phyloP scores from a whole-genome alignment of 2,888 invertebrate genomes.

The Heliconius cydno region DNA sequence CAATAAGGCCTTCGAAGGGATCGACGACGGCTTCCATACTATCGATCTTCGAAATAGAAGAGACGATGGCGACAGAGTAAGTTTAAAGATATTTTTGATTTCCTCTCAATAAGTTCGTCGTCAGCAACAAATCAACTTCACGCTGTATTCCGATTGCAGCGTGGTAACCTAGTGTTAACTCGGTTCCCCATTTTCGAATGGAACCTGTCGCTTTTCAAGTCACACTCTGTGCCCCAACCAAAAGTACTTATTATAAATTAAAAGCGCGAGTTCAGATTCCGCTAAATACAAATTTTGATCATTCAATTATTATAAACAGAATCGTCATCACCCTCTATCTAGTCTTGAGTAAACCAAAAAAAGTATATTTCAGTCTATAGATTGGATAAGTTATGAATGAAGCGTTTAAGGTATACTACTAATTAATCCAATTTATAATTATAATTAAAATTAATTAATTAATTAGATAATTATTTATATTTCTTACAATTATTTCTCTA shows the following conservation, averaged over 20 bases:
- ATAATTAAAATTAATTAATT: neutral
- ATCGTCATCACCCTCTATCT: neutral
- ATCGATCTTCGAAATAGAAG: conserved; percentile 70
- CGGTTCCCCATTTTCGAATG: no score
- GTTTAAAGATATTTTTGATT: neutral
- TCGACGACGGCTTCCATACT: conserved; percentile 78
- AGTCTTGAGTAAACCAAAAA: neutral
- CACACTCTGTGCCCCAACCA: no score
- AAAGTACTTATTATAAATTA: no score
- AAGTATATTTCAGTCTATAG: neutral
- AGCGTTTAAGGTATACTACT: neutral
- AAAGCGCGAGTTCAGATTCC: no score
- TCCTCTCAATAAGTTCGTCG: no score
- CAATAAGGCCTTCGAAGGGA: conserved; percentile 74
- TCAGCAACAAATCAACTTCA: no score
- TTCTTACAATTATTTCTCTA: neutral
- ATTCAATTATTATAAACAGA: no score
- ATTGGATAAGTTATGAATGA: neutral
- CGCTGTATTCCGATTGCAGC: neutral
- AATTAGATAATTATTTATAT: neutral
- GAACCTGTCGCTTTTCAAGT: no score
- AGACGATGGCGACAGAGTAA: conserved; percentile 54
- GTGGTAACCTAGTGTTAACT: neutral
- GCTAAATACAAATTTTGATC: no score
- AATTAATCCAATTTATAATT: neutral